Percentiles rank a stretch among this genome's conserved stretches.
phyloP scores from a whole-genome alignment of 2,797 vertebrate species.

The Megaceryle alcyon region DNA sequence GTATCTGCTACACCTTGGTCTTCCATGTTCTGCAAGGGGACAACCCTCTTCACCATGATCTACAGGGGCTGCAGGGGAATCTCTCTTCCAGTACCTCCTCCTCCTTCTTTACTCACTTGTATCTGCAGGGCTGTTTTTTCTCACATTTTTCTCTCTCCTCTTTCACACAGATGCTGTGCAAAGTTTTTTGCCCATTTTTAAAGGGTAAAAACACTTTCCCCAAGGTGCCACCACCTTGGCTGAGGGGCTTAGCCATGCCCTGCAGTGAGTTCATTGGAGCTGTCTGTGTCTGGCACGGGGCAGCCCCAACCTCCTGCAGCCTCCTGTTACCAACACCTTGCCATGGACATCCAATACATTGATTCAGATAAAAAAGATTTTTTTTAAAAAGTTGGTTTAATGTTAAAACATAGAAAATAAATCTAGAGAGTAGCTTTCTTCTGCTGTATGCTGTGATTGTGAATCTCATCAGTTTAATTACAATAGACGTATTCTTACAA shows the following conservation, averaged over 20 bases:
- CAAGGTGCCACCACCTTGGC: accelerated
- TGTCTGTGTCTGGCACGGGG: accelerated
- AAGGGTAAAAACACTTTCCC: not conserved
- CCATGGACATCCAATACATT: not conserved
- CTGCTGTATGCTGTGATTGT: not conserved
- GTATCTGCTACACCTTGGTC: not conserved
- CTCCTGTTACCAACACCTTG: accelerated
- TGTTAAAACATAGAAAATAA: not conserved
- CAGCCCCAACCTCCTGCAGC: not conserved
- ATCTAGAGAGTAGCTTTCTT: not conserved
- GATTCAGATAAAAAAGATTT: not conserved
- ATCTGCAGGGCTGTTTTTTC: not conserved
- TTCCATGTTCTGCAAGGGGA: not conserved
- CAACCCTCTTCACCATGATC: not conserved
- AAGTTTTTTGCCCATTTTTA: not conserved
- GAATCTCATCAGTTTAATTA: not conserved
- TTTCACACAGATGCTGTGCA: not conserved
- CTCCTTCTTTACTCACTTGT: not conserved
- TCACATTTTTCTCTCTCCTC: not conserved
- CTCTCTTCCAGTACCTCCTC: not conserved
- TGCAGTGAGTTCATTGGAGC: accelerated
- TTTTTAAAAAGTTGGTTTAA: not conserved
- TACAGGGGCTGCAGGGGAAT: not conserved
- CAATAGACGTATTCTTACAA: not conserved
- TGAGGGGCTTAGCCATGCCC: accelerated